Conservation (phyloP, 1,140 invertebrate genomes). For the Adoxophyes honmai region DNA sequence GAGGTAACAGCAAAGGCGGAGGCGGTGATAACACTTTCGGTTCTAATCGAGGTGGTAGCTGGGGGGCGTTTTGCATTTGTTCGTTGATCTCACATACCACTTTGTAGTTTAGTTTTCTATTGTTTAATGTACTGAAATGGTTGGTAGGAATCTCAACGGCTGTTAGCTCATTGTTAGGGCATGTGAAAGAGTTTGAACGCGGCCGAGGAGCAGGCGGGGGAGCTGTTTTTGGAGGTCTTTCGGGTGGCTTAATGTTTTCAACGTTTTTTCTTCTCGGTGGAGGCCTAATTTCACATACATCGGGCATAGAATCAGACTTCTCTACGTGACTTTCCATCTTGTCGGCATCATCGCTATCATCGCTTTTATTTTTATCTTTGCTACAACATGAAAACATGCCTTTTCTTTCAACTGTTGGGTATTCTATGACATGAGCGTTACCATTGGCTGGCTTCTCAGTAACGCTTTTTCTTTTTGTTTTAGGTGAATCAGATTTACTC, state of each 20-base stretch:
- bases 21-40: constrained; percentile 75
- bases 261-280: constrained; percentile 78
- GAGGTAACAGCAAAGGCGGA: constrained; percentile 78
- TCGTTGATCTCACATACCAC: constrained; percentile 69
- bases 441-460: constrained; percentile 61
- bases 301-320: constrained; percentile 62
- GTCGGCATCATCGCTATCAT: constrained; percentile 58
- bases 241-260: constrained; percentile 71
- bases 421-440: constrained; percentile 79
- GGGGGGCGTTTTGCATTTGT: constrained; percentile 56
- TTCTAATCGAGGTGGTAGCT: constrained; percentile 76
- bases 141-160: constrained; percentile 65
- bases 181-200: constrained; percentile 76
- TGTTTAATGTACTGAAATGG: constrained; percentile 71
- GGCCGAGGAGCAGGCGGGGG: constrained; percentile 75
- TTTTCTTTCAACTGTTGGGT: constrained; percentile 82
- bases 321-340: constrained; percentile 50
- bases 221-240: constrained; percentile 80
- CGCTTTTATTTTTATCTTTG: constrained; percentile 77
- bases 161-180: constrained; percentile 60
- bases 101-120: constrained; percentile 69
- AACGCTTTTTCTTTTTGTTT: constrained; percentile 70
- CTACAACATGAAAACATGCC: constrained; percentile 82
- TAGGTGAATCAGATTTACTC: constrained; percentile 65
- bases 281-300: constrained; percentile 73